A percentile compares a stretch with the other conserved stretches of the same genome.
Conservation (phyloP, 2,888 invertebrate genomes). For the Megamerina dolium region DNA sequence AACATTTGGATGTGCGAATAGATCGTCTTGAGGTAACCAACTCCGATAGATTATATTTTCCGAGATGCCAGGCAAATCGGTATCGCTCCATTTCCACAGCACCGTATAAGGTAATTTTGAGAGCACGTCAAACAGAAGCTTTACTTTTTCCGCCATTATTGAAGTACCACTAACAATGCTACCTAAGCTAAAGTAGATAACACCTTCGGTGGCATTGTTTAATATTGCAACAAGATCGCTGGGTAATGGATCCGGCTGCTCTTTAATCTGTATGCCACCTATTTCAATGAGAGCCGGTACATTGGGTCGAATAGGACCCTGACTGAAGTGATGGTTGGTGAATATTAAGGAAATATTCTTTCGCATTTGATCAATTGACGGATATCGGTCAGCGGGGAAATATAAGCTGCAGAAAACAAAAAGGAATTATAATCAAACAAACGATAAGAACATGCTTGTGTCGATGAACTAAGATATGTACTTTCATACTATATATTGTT, state of each 20-base stretch:
- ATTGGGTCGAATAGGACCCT: constrained; percentile 33
- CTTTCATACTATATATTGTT: too few relatives aligned
- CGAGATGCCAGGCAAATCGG: constrained; percentile 40
- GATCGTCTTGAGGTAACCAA: constrained; percentile 61
- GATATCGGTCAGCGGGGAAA: constrained; percentile 34
- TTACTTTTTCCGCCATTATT: constrained; percentile 29
- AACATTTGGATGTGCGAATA: constrained; percentile 67
- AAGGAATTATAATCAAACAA: too few relatives aligned
- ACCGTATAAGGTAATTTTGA: constrained; percentile 56
- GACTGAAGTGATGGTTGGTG: constrained; percentile 33
- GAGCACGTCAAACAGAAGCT: constrained; percentile 55
- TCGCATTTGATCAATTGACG: constrained; percentile 27
- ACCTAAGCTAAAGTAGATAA: constrained; percentile 44
- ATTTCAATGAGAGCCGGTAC: constrained; percentile 36
- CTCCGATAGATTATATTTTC: constrained; percentile 44
- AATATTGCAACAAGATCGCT: constrained; percentile 27
- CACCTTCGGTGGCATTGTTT: constrained; percentile 24
- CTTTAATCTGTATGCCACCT: constrained; percentile 38
- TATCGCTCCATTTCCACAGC: constrained; percentile 60
- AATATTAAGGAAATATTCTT: constrained; percentile 34
- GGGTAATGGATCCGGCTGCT: constrained; percentile 33
- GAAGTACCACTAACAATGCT: constrained; percentile 35
- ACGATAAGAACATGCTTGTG: too few relatives aligned
- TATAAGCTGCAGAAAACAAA: constrained; percentile 20
- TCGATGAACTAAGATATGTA: too few relatives aligned